Evolutionary conservation across 1,140 invertebrate species (phyloP).

Genomic region (Drosophila mayri): DNA sequence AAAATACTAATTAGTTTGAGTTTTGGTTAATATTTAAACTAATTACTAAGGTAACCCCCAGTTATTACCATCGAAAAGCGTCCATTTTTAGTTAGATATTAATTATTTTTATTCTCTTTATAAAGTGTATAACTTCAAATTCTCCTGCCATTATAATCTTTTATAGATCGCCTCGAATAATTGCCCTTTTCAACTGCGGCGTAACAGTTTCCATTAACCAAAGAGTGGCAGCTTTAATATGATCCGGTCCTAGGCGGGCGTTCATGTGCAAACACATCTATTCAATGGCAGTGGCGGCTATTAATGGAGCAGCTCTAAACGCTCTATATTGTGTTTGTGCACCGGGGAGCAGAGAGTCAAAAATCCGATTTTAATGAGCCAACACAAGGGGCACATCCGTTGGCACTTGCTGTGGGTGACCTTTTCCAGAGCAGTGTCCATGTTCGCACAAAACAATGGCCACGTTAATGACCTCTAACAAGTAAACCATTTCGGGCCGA

Average conservation of each 20-base stretch:
- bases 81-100: too few relatives aligned
- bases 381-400: conserved; percentile 60
- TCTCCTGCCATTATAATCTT: background rate
- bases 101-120: background rate
- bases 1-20: background rate
- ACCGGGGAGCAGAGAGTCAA: conserved; percentile 36
- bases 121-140: background rate
- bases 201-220: conserved; percentile 27
- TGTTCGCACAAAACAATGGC: conserved; percentile 60
- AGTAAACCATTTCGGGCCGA: conserved; percentile 66
- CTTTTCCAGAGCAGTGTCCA: conserved; percentile 56
- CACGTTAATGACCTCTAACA: conserved; percentile 82
- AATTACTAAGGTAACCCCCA: background rate
- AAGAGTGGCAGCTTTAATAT: conserved; percentile 9
- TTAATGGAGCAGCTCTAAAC: conserved; percentile 59
- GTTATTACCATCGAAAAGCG: background rate
- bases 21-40: background rate
- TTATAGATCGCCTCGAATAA: conserved; percentile 11
- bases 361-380: conserved; percentile 75
- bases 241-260: conserved; percentile 39
- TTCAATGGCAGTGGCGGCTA: conserved; percentile 24
- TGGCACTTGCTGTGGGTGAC: conserved; percentile 64
- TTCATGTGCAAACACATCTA: conserved; percentile 53
- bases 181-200: conserved; percentile 18
- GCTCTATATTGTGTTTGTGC: conserved; percentile 65